phyloP scores from a whole-genome alignment of 1,140 invertebrate genomes.

The Procambarus clarkii region DNA sequence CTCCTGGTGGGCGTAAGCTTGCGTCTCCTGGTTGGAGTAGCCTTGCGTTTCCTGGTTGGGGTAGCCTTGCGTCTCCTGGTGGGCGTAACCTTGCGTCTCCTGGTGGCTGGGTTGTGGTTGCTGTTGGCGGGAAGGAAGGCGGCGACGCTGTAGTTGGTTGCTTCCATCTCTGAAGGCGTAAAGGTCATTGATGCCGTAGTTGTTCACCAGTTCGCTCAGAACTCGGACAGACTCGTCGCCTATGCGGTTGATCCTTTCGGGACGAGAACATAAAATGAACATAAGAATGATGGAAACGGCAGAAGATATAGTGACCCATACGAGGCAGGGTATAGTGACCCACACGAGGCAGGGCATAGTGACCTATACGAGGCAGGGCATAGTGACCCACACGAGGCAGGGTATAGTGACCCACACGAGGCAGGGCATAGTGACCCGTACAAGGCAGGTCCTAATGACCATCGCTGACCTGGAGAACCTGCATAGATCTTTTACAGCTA shows the following conservation, averaged over 20 bases:
- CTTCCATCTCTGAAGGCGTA: not conserved
- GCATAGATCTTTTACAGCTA: too few species aligned
- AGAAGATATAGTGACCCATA: too few species aligned
- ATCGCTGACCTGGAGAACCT: too few species aligned
- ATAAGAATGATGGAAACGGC: too few species aligned
- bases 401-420: too few species aligned
- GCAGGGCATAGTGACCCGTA: too few species aligned
- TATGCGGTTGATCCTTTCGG: slow-evolving; percentile 31
- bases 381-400: too few species aligned
- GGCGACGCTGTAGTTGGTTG: not conserved
- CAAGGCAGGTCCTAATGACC: too few species aligned
- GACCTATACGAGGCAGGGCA: too few species aligned
- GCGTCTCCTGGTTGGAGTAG: not conserved
- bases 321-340: too few species aligned
- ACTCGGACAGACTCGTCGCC: slow-evolving; percentile 19
- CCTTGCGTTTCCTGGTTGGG: not conserved
- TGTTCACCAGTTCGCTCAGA: slow-evolving; percentile 8
- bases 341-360: too few species aligned
- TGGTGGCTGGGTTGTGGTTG: not conserved
- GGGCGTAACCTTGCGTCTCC: not conserved
- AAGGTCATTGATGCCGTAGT: not conserved
- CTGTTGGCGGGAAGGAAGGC: not conserved
- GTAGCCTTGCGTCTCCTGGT: not conserved
- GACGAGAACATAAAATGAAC: not conserved
- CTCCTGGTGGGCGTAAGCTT: not conserved